Evolutionary conservation across 2,113 vertebrate species (phyloP), one percentile per base, ranked within the genome.

Genomic region (Fukomys damarensis): DNA sequence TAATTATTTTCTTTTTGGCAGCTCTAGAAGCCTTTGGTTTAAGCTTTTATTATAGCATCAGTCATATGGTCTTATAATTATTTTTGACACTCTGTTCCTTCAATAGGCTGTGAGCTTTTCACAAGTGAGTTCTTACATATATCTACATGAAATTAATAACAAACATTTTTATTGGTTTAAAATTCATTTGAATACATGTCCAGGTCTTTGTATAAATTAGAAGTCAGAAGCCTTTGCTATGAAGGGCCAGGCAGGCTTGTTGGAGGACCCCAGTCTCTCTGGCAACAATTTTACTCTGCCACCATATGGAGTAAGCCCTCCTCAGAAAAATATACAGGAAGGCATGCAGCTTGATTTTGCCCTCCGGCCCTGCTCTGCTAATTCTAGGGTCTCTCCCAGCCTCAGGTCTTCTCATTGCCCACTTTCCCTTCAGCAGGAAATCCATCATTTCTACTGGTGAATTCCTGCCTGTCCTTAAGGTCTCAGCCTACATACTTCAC

Each of bases 1-100:
- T 81, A 77, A 87, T 96, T 89, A 38, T 79, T 80, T 66, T 80
- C n/a, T 81, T 24, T 90, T 74, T 92, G 80, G 90, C 49, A 89
- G 80, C 43, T 65, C 76, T 10, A 8, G 76, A 87, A 68, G 41
- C 76, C 77, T 19, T 95, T n/a, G 41, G 41, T 96, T 7, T 46
- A 74, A 28, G 52, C 80, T 95, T 96, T 91, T 80, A 87, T 94
- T 80, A 66, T 16, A 70, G 61, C 68, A 46, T 90, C 91, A 38
- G 41, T 87, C 87, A 81, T 41, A 26, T 20, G 80, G 30, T 52
- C 26, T 93, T 81, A 28, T 61, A 89, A 66, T 81, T 91, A 54
- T 83, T 89, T 89, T 89, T 79, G 77, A 86, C 49, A 70, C 68
- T 74, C 72, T 63, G 2, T 76, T 81, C 41, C 32, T 32, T 96